Evolutionary conservation across 1,140 invertebrate species (phyloP).

Genomic region (Panagrolaimus sp.): DNA sequence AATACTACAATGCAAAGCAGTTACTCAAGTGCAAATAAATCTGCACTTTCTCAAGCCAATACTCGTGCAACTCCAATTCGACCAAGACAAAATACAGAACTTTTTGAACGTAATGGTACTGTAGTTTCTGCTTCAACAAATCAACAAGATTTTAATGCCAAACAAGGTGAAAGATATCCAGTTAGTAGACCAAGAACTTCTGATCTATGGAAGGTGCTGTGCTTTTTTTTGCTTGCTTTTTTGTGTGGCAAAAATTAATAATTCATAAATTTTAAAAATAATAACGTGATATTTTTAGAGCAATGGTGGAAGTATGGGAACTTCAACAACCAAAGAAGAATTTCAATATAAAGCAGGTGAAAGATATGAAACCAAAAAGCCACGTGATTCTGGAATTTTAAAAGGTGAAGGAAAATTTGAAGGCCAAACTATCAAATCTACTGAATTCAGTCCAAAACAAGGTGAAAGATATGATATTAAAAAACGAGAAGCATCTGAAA

Average conservation of each 20-base stretch:
- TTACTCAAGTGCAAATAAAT: not conserved
- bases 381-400: not conserved
- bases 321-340: conserved; percentile 13
- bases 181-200: conserved; percentile 21
- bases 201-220: conserved; percentile 30
- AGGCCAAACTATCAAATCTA: not conserved
- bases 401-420: conserved; percentile 17
- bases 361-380: not conserved
- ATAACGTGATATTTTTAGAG: not conserved
- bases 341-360: not conserved
- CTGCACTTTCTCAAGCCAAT: not conserved
- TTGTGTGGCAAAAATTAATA: not conserved
- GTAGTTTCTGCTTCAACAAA: not conserved
- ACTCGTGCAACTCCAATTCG: not conserved
- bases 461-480: conserved; percentile 19
- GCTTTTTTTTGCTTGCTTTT: not conserved
- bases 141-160: not conserved
- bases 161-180: conserved; percentile 23
- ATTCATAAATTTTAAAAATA: not conserved
- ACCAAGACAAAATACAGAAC: conserved; percentile 2
- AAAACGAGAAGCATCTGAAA: conserved; percentile 12
- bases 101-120: conserved; percentile 9
- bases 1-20: conserved; percentile 10
- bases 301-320: not conserved
- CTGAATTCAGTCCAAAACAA: conserved; percentile 9